Evolutionary conservation across 2,797 vertebrate species (phyloP).

Genomic region (Rachycentron canadum): DNA sequence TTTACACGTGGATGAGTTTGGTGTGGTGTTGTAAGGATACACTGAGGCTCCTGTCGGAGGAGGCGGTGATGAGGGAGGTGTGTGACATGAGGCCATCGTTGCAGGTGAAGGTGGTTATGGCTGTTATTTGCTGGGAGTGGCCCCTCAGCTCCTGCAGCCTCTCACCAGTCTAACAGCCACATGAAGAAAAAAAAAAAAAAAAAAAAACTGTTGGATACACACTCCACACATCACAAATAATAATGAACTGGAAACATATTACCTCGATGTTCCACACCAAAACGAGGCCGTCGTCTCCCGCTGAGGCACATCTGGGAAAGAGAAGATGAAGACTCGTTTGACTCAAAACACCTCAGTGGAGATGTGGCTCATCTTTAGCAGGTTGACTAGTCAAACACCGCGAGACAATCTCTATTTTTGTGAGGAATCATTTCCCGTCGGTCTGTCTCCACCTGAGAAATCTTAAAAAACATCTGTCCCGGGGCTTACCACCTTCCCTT

Average conservation of each 20-base stretch:
- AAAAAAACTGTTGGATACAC: neutral
- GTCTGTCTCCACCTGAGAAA: conserved; percentile 34
- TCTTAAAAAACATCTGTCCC: conserved; percentile 79
- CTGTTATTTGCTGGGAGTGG: conserved; percentile 95
- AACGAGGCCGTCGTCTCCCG: conserved; percentile 93
- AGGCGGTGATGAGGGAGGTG: conserved; percentile 90
- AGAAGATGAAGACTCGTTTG: conserved; percentile 1
- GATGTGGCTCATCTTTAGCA: conserved; percentile 13
- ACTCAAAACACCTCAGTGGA: conserved; percentile 1
- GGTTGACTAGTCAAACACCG: conserved; percentile 31
- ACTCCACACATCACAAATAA: neutral
- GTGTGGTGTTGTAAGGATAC: conserved; percentile 89
- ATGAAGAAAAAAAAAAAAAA: conserved; percentile 4
- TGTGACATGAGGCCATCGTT: conserved; percentile 41
- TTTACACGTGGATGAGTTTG: neutral
- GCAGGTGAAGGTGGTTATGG: conserved; percentile 86
- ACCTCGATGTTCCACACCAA: conserved; percentile 96
- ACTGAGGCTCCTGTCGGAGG: conserved; percentile 93
- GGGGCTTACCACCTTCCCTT: conserved; percentile 80
- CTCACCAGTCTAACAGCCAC: conserved; percentile 90
- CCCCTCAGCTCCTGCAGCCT: conserved; percentile 91
- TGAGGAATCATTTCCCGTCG: conserved; percentile 63
- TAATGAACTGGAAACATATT: conserved; percentile 34
- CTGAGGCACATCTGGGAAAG: conserved; percentile 93
- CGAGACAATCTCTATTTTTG: conserved; percentile 42